Base-by-base conservation (phyloP, 1,140 invertebrate genomes). In the Pseudomyrmex flavicornis region DNA sequence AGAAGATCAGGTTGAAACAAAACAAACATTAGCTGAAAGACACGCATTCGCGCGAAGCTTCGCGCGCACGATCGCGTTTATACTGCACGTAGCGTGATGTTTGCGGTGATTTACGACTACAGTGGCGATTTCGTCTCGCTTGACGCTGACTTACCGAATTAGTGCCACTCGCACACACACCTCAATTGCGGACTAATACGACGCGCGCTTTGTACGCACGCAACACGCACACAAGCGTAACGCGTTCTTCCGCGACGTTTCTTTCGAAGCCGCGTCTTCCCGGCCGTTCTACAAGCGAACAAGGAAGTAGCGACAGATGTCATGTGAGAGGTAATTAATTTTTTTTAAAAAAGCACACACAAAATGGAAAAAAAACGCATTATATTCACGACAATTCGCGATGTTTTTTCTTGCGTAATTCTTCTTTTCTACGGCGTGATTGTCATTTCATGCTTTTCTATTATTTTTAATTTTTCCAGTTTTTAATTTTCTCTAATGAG, bases 141-240 rank as follows among this genome's bases (percentile, higher is more conserved):
- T 88, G 88, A 88, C 88, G 88, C 87, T 83, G 74, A 66, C 83
- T 88, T 88, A 89, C 87, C 85, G 76, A 88, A 89, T 87, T 89
- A 88, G 87, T 89, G 82, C 82, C 86, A 89, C 88, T 88, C 86
- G 48, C 66, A 89, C 75, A 88, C 66, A 89, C 75, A 68, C 62
- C 65, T 82, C 56, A 83, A 79, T 83, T 54, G 48, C 65, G 35
- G 68, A 61, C 77, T 85, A 85, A 89, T 89, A 65, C 69, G 79
- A 84, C 58, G 48, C 69, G 48, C 70, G 5, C 35, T 35, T 35
- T 35, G 2, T 3, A 26, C 26, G 26, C 0, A 35, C 35, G 5
- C 35, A 35, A 35, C 35, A 35, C 35, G 35, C 26, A 3, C 26
- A 26, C 26, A 4, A 26, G 26, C 35, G 4, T 35, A 35, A n/a